A percentile compares a stretch with the other conserved stretches of the same genome.
phyloP scores from a whole-genome alignment of 2,797 vertebrate genomes.

The Philypnodon macrostomus region DNA sequence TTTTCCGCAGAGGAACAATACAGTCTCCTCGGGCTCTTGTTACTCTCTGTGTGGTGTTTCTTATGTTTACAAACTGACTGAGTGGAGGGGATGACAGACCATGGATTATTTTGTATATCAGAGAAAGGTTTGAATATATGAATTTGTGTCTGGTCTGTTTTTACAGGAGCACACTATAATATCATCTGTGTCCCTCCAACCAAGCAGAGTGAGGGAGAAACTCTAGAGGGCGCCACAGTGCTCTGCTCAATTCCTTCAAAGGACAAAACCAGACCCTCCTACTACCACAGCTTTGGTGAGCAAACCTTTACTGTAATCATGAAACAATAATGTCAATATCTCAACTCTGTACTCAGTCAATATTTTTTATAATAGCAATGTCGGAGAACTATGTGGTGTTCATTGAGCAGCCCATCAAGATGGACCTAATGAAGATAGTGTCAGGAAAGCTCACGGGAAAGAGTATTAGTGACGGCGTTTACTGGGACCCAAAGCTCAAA shows the following conservation, averaged over 20 bases:
- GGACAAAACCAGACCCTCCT: slow-evolving; percentile 82
- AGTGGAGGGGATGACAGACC: too few species aligned
- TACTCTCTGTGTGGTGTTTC: too few species aligned
- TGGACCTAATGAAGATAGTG: slow-evolving; percentile 82
- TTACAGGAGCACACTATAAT: slow-evolving; percentile 84
- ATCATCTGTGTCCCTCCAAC: slow-evolving; percentile 85
- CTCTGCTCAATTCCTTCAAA: slow-evolving; percentile 82
- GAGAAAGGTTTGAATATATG: too few species aligned
- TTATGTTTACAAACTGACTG: too few species aligned
- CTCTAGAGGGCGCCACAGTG: slow-evolving; percentile 80
- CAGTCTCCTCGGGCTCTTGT: too few species aligned
- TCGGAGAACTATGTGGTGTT: slow-evolving; percentile 89
- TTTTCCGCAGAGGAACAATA: too few species aligned
- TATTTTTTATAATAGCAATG: slow-evolving; percentile 77
- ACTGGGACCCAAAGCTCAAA: slow-evolving; percentile 82
- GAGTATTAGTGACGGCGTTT: slow-evolving; percentile 74
- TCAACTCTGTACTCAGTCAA: neutral
- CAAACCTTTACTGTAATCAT: neutral
- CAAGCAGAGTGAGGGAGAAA: slow-evolving; percentile 62
- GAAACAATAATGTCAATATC: neutral
- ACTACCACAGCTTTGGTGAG: slow-evolving; percentile 96
- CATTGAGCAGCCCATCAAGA: slow-evolving; percentile 88
- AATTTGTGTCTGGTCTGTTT: neutral
- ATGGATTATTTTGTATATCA: too few species aligned
- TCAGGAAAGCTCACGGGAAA: slow-evolving; percentile 77